phyloP scores from a whole-genome alignment of 2,797 vertebrate genomes.

The Intellagama lesueurii region DNA sequence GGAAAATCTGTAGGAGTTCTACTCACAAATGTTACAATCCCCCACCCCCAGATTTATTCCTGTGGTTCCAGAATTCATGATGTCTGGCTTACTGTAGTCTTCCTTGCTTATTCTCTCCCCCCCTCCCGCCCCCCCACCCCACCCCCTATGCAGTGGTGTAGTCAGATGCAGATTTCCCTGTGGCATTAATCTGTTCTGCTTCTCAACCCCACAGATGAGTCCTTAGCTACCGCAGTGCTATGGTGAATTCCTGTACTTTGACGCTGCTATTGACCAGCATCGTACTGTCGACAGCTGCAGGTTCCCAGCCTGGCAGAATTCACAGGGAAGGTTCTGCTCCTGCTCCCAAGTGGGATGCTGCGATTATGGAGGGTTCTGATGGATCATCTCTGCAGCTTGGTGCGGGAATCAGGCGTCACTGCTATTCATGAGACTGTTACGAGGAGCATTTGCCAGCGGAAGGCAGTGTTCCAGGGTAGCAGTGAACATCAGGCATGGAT shows the following conservation, averaged over 20 bases:
- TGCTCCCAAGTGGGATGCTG: neutral
- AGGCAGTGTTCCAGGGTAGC: neutral
- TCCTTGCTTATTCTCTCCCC: neutral
- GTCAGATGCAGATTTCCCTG: neutral
- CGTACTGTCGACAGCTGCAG: neutral
- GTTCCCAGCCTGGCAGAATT: neutral
- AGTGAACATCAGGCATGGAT: neutral
- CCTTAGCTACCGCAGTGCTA: neutral
- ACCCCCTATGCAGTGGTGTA: neutral
- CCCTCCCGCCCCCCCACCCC: too few relatives aligned
- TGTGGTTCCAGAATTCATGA: neutral
- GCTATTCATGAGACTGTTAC: neutral
- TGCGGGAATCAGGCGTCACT: neutral
- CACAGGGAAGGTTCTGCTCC: neutral
- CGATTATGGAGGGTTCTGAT: constrained; percentile 2
- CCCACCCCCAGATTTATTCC: neutral
- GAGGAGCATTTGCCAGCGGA: neutral
- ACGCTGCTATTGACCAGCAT: neutral
- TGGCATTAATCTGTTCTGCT: neutral
- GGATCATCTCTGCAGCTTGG: constrained; percentile 1
- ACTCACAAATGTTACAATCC: neutral
- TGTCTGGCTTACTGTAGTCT: neutral
- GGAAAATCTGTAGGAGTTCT: neutral
- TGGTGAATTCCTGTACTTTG: neutral
- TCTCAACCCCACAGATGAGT: constrained; percentile 7